Conservation (phyloP, 2,888 invertebrate genomes). For the Exephanes ischioxanthus region DNA sequence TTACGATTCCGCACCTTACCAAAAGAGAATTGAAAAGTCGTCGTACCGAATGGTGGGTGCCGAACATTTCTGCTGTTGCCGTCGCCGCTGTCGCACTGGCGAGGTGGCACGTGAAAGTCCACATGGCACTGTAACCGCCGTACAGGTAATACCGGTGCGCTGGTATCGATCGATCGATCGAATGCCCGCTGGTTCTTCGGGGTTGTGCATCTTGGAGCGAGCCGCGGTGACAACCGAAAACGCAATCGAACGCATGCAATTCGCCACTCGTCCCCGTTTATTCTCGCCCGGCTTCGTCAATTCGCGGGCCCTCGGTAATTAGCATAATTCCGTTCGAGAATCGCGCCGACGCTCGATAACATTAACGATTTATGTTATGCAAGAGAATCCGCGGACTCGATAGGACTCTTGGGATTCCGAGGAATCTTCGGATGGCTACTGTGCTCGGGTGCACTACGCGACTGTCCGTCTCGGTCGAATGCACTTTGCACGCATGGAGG, state of each 20-base stretch:
- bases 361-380: slow-evolving; percentile 9
- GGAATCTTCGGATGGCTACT: too few species aligned
- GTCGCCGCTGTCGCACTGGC: not conserved
- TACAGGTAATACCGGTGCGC: not conserved
- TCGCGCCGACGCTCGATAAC: slow-evolving; percentile 31
- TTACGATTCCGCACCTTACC: slow-evolving; percentile 51
- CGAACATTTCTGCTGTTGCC: slow-evolving; percentile 21
- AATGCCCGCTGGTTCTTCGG: not conserved
- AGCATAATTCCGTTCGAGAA: slow-evolving; percentile 36
- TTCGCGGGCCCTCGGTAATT: slow-evolving; percentile 15
- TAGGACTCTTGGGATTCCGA: not conserved
- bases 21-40: slow-evolving; percentile 46
- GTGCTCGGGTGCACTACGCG: too few species aligned
- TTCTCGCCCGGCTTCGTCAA: slow-evolving; percentile 4
- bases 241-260: slow-evolving; percentile 23
- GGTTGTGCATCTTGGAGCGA: not conserved
- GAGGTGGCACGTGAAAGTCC: slow-evolving; percentile 16
- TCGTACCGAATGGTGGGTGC: slow-evolving; percentile 27
- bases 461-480: too few species aligned
- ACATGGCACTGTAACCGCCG: not conserved
- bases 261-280: slow-evolving; percentile 16
- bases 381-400: not conserved
- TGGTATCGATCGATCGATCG: slow-evolving; percentile 42
- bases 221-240: slow-evolving; percentile 5
- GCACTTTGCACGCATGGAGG: too few species aligned